A percentile compares a stretch with the other conserved stretches of the same genome.
These are phyloP conservation scores for Pedetes capensis DNA, from an alignment of 2,113 vertebrate genomes.

Conservation along the genomic window DNA sequence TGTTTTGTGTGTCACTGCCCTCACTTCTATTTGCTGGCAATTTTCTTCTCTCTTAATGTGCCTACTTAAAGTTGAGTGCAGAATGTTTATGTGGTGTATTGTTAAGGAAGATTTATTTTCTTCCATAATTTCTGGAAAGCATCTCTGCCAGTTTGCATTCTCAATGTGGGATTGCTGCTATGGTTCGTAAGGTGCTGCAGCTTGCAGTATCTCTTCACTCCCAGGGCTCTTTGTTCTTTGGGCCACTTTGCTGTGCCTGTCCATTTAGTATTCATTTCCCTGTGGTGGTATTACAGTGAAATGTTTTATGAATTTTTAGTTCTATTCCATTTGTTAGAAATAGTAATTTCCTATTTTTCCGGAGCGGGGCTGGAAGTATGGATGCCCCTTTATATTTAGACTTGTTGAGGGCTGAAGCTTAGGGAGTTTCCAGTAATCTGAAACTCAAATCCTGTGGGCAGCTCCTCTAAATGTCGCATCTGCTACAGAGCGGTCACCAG, in stretches of 20 bases:
- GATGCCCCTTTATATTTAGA: not conserved
- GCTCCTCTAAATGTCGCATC: not conserved
- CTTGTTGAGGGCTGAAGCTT: not conserved
- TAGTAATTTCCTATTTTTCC: constrained; percentile 16
- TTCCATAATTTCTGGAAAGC: not conserved
- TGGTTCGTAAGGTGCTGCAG: not conserved
- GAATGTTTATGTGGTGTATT: not conserved
- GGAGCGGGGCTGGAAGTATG: not conserved
- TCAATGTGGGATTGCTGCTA: not conserved
- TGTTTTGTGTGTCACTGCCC: not conserved
- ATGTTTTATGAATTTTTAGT: not conserved
- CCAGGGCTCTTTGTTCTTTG: not conserved
- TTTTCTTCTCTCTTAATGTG: not conserved
- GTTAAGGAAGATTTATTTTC: not conserved
- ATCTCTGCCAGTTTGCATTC: not conserved
- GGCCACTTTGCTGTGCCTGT: not conserved
- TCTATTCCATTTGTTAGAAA: constrained; percentile 35
- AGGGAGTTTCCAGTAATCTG: not conserved
- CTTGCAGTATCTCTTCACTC: not conserved
- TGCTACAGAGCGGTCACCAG: not conserved
- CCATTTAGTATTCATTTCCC: not conserved
- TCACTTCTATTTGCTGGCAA: not conserved
- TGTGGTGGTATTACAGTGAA: not conserved
- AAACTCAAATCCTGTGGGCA: not conserved
- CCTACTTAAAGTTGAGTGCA: not conserved